phyloP scores from a whole-genome alignment of 2,888 invertebrate genomes.

The Temnothorax rugatulus region DNA sequence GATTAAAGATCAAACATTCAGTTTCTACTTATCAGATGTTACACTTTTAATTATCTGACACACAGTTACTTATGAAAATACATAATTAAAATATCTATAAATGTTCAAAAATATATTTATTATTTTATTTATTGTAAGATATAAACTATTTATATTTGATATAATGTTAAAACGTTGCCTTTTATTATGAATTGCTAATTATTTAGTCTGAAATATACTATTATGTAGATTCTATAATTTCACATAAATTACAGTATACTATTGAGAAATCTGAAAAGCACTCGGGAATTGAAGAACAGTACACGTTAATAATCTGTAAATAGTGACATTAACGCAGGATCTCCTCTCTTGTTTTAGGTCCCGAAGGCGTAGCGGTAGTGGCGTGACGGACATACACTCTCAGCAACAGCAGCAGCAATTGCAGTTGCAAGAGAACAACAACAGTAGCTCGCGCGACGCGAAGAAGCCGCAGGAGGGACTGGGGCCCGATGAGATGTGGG shows the following conservation, averaged over 20 bases:
- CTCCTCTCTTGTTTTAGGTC: slow-evolving; percentile 89
- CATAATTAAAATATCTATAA: background rate
- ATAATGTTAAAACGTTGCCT: background rate
- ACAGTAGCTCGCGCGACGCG: slow-evolving; percentile 85
- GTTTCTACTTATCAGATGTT: background rate
- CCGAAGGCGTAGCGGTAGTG: slow-evolving; percentile 92
- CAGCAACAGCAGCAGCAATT: slow-evolving; percentile 89
- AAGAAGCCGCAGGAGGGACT: slow-evolving; percentile 83
- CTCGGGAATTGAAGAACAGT: background rate
- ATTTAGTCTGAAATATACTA: background rate
- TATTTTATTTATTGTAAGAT: background rate
- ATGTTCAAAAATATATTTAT: background rate
- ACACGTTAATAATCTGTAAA: background rate
- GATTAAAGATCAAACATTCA: background rate
- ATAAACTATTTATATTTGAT: background rate
- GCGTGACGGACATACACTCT: slow-evolving; percentile 93
- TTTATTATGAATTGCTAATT: background rate
- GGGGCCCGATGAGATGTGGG: slow-evolving; percentile 87
- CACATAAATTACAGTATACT: no score
- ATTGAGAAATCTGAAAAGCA: background rate
- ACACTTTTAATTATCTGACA: background rate
- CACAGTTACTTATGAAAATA: background rate
- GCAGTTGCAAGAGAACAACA: slow-evolving; percentile 86
- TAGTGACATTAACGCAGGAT: background rate
- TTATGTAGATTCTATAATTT: background rate